Percentiles rank a stretch among this genome's conserved stretches.
phyloP scores from a whole-genome alignment of 2,113 vertebrate species.

The Boulengeromyrus knoepffleri region DNA sequence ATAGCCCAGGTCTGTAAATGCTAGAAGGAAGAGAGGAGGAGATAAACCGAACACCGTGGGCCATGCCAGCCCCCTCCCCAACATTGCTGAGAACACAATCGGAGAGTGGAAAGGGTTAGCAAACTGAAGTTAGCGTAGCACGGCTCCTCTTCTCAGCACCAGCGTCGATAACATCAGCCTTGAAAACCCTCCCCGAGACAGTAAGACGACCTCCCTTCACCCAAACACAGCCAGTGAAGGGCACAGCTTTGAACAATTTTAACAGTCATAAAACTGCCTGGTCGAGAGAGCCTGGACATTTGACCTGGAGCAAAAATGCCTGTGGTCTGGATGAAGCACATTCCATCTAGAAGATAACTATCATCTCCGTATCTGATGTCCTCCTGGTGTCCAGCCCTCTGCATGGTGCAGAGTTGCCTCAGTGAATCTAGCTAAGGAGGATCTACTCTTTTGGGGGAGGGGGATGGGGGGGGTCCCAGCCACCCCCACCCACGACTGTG shows the following conservation, averaged over 20 bases:
- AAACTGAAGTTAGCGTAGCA: background rate
- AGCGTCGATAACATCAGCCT: background rate
- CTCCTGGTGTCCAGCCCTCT: background rate
- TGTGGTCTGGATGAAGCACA: background rate
- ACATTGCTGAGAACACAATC: background rate
- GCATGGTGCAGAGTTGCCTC: background rate
- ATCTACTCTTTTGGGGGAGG: background rate
- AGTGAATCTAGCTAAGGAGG: background rate
- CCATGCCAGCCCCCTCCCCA: background rate
- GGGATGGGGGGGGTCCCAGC: background rate
- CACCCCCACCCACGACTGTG: background rate
- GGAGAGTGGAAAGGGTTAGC: background rate
- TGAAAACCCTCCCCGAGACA: background rate
- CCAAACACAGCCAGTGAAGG: background rate
- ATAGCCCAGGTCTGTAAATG: constrained; percentile 85
- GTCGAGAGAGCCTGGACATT: background rate
- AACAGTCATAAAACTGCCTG: background rate
- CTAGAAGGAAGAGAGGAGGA: constrained; percentile 48
- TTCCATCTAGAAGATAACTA: background rate
- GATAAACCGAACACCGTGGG: background rate
- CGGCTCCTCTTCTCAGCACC: background rate
- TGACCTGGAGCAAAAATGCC: background rate
- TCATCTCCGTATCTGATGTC: background rate
- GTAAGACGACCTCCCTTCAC: background rate
- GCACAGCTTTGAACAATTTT: background rate